These are phyloP conservation scores for Paralvinella palmiformis DNA, from an alignment of 1,140 invertebrate genomes.

Conservation along the genomic window DNA sequence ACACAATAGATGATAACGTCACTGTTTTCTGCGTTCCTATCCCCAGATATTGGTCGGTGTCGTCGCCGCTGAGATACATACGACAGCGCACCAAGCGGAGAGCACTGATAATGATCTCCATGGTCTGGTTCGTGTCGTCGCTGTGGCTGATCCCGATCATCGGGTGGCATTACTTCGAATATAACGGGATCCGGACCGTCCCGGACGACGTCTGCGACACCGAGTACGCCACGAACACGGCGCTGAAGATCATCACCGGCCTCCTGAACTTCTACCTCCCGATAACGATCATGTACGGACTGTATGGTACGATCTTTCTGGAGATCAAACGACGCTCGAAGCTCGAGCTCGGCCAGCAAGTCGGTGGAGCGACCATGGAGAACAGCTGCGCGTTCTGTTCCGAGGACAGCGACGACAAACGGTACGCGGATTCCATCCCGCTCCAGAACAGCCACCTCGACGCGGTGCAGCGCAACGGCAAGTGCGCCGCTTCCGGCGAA, in stretches of 20 bases:
- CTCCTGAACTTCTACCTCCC: conserved; percentile 58
- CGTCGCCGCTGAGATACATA: conserved; percentile 58
- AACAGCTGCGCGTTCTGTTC: background rate
- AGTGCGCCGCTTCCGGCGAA: conserved; percentile 11
- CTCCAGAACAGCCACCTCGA: background rate
- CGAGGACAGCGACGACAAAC: conserved; percentile 5
- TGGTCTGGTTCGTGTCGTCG: conserved; percentile 54
- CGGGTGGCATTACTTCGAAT: conserved; percentile 52
- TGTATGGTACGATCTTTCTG: conserved; percentile 55
- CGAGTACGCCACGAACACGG: conserved; percentile 55
- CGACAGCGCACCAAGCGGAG: conserved; percentile 57
- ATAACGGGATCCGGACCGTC: conserved; percentile 38
- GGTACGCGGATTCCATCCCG: background rate
- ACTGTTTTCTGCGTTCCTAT: no score
- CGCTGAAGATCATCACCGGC: conserved; percentile 54
- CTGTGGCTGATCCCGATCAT: conserved; percentile 55
- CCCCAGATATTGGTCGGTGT: conserved; percentile 56
- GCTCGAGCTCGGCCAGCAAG: conserved; percentile 45
- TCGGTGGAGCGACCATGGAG: conserved; percentile 11
- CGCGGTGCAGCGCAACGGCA: conserved; percentile 15
- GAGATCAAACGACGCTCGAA: conserved; percentile 53
- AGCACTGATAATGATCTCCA: conserved; percentile 53
- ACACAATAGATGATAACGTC: no score
- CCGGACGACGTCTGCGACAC: conserved; percentile 53
- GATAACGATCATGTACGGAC: conserved; percentile 53